Evolutionary conservation across 2,888 invertebrate species (phyloP), one percentile per base, ranked within the genome.

Genomic region (Oasisia sp.): DNA sequence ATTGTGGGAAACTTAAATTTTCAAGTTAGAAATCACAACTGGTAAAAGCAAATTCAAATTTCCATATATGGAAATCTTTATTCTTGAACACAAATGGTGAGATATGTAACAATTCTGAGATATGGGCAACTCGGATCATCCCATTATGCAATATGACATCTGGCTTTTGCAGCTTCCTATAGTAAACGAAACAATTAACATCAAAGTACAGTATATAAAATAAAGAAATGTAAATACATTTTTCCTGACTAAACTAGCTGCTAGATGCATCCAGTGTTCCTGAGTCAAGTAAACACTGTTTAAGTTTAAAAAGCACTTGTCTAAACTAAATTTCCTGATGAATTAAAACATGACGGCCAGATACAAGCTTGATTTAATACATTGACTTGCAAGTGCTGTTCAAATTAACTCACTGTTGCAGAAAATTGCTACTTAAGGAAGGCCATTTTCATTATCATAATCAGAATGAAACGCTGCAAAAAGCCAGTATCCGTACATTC

Each of bases 51-150:
- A 4, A 74, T 74, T n/a, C 19, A 74, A 74, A 74, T 74, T 74
- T 74, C 74, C 74, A 74, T n/a, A 19, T 74, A 74, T 74, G 74
- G 74, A 74, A 74, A 74, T 74, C 74, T 74, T 74, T 74, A 74
- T 74, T 50, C 50, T 50, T 74, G 74, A 74, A 74, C 74, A 74
- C 74, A 74, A 74, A 74, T 27, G 74, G 74, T 74, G 74, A 74
- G 74, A 74, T 74, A 74, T 74, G 74, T 74, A 74, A 74, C 74
- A 74, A 74, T 74, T 74, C 27, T 74, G 74, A 74, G 74, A 27
- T 74, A 74, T 74, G n/a, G 74, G 74, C 27, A 74, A 74, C 74
- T 74, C 27, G 7, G 74, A 74, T 74, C 74, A 7, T 74, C 74
- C 74, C 74, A 74, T 74, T 74, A 74, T 74, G 74, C 74, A 74